Conservation (phyloP, 2,113 vertebrate genomes). For the Passer domesticus region DNA sequence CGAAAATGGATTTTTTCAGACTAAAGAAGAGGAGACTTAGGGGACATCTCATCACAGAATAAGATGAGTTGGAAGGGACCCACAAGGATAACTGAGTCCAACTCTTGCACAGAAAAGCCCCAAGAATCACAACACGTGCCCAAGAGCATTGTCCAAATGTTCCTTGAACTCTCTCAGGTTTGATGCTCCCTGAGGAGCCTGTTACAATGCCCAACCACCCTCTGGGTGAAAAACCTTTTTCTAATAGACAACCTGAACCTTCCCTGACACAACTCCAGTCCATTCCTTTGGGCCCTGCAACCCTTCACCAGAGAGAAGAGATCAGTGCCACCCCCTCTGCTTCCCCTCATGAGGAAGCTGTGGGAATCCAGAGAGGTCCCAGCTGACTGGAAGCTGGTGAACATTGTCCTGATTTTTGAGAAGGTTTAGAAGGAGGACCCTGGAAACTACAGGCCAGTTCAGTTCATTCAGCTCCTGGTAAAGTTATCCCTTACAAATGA, state of each 20-base stretch:
- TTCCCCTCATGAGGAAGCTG: background rate
- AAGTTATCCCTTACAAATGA: background rate
- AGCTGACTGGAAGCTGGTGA: background rate
- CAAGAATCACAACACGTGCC: background rate
- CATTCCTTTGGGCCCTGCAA: background rate
- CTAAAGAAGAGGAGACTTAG: background rate
- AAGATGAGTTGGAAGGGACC: background rate
- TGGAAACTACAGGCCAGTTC: background rate
- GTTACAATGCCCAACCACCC: background rate
- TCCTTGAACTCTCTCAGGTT: background rate
- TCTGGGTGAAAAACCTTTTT: background rate
- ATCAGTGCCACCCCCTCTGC: background rate
- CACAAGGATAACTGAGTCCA: background rate
- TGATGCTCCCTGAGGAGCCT: background rate
- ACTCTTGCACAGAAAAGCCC: background rate
- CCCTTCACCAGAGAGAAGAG: background rate
- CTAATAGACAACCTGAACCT: background rate
- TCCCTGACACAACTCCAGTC: background rate
- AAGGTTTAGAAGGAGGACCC: background rate
- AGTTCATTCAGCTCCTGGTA: background rate
- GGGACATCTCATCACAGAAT: background rate
- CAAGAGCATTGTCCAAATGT: background rate
- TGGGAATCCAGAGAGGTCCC: background rate
- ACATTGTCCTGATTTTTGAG: background rate
- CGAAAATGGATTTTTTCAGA: background rate